phyloP scores from a whole-genome alignment of 2,797 vertebrate genomes.

The Falco cherrug region DNA sequence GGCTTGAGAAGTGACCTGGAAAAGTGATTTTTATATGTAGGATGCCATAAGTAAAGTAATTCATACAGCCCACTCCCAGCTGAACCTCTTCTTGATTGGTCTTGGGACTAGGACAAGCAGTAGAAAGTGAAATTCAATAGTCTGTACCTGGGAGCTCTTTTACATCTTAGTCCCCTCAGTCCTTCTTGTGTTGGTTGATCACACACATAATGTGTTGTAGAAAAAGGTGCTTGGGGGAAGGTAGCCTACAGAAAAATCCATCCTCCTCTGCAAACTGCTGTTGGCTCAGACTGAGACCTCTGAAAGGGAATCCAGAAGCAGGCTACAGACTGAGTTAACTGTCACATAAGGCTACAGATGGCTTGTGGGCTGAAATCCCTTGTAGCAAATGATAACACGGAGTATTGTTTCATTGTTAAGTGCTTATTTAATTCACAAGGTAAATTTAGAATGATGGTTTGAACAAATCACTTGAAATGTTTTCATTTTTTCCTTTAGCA shows the following conservation, averaged over 20 bases:
- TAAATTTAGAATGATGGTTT: neutral
- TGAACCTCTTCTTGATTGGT: neutral
- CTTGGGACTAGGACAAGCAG: neutral
- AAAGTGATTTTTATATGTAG: neutral
- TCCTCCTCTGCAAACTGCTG: neutral
- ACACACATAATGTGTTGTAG: neutral
- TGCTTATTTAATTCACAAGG: neutral
- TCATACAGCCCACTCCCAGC: neutral
- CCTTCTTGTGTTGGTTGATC: neutral
- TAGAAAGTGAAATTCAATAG: neutral
- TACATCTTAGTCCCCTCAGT: neutral
- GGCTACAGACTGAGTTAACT: neutral
- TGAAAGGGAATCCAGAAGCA: neutral
- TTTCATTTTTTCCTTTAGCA: slow-evolving; percentile 1
- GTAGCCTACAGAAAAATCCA: neutral
- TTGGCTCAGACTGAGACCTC: neutral
- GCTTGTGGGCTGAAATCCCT: neutral
- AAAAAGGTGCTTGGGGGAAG: neutral
- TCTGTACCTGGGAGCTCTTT: neutral
- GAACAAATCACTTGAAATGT: neutral
- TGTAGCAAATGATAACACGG: neutral
- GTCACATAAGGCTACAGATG: slow-evolving; percentile 6
- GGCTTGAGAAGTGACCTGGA: neutral
- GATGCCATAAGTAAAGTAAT: neutral
- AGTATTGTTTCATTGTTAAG: slow-evolving; percentile 9